Conservation (phyloP, 2,113 vertebrate species). For the Scomber japonicus region DNA sequence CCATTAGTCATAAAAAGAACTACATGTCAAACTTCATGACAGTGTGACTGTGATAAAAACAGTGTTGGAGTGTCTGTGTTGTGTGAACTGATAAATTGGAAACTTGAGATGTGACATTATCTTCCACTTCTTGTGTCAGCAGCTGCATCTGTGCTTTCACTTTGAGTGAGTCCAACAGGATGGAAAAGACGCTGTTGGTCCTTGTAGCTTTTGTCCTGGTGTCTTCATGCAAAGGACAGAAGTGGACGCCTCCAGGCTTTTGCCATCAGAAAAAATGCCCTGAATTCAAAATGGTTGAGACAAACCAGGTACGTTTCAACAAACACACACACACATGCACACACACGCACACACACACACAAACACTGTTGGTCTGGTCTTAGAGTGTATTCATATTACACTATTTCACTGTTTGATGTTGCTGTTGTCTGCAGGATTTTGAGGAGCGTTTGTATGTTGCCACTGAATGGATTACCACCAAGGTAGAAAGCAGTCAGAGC, state of each 20-base stretch:
- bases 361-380: background rate
- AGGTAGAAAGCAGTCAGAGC: accelerated
- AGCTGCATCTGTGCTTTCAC: background rate
- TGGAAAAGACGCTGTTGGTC: slow-evolving; percentile 2
- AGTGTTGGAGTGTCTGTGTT: background rate
- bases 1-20: background rate
- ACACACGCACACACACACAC: no score
- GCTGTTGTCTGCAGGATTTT: slow-evolving; percentile 37
- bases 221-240: background rate
- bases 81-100: slow-evolving; percentile 7
- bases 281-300: slow-evolving; percentile 8
- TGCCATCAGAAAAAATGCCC: slow-evolving; percentile 61
- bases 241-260: slow-evolving; percentile 37
- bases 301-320: slow-evolving; percentile 49
- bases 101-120: background rate
- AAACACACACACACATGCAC: no score
- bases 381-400: no score
- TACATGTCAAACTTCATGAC: background rate
- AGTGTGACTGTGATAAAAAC: background rate
- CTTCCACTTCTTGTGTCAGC: background rate
- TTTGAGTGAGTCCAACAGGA: background rate
- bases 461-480: slow-evolving; percentile 65
- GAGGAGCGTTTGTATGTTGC: slow-evolving; percentile 53
- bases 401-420: background rate
- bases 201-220: background rate